Conservation (phyloP, 2,797 vertebrate species). For the Octomys mimax region DNA sequence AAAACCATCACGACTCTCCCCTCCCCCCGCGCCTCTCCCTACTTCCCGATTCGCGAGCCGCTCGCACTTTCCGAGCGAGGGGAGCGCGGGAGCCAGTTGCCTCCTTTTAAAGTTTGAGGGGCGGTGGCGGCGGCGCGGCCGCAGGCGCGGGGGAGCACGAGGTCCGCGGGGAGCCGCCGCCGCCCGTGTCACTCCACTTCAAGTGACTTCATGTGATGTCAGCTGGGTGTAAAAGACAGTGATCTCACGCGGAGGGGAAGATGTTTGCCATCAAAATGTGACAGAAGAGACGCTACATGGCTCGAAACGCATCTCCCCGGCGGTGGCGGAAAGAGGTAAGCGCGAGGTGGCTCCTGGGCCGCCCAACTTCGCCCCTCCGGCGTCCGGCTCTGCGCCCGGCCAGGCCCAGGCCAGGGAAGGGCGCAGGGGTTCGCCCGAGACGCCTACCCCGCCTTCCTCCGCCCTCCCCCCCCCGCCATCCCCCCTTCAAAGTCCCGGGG, state of each 20-base stretch:
- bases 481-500: constrained; percentile 86
- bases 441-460: constrained; percentile 70
- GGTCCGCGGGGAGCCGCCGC: constrained; percentile 87
- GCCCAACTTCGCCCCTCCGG: constrained; percentile 74
- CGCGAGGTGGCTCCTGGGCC: constrained; percentile 43
- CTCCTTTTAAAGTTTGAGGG: constrained; percentile 86
- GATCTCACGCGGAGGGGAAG: constrained; percentile 93
- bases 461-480: constrained; percentile 60
- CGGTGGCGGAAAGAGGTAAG: constrained; percentile 91
- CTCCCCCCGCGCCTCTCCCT: constrained; percentile 82
- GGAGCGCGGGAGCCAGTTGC: constrained; percentile 84
- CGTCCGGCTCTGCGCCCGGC: constrained; percentile 62
- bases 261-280: constrained; percentile 94
- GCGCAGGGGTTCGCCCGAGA: constrained; percentile 69
- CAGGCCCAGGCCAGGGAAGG: constrained; percentile 71
- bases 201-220: constrained; percentile 94
- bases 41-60: constrained; percentile 82
- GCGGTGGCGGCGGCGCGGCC: constrained; percentile 79
- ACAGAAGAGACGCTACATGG: constrained; percentile 91
- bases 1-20: constrained; percentile 83
- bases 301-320: constrained; percentile 91
- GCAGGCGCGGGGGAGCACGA: constrained; percentile 85
- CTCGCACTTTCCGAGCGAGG: constrained; percentile 84
- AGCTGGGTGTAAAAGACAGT: constrained; percentile 93
- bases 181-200: constrained; percentile 92